Base-by-base conservation (phyloP, 2,888 invertebrate species). In the Acrobasis repandana region DNA sequence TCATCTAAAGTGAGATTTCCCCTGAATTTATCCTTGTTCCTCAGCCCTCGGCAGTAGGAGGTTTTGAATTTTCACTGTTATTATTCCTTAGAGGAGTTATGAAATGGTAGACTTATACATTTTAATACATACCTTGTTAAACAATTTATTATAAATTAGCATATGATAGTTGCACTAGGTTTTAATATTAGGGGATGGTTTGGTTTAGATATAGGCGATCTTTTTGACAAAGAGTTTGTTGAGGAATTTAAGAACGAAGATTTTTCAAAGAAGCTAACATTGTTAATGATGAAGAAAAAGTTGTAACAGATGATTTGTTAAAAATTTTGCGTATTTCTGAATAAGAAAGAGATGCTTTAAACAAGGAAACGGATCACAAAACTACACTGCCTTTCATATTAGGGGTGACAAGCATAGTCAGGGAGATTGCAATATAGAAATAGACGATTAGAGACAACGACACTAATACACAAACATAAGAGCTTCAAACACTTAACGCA, bases 371-470 rank as follows among this genome's bases (percentile, higher is more conserved):
- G 18, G 54, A 33, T 11, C 9, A 57, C 34, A 34, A 48, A 48
- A 43, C 18, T 8, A 46, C 54, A 56, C 38, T 18, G 34, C 33
- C 33, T 51, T 33, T 34, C 9, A 9, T 16, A 16, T 10, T 52
- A 38, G 18, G 52, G 54, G 36, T 18, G 11, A 38, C 9, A 8
- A 43, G n/a, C 43, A 38, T 16, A 58, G 28, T 33, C 49, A 11
- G 56, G 46, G 49, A 43, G 38, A 28, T 52, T 15, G 52, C 15
- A 43, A 65, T 72, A 76, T 66, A 61, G 67, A 61, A 38, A 74
- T 83, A 85, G 81, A 82, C 75, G 76, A 83, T 71, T 85, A 88
- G 89, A 89, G 89, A 88, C 90, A 90, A 91, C 91, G 91, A 91
- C 90, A 90, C 89, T 71, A 67, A 78, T 80, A 87, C 86, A 85